A percentile compares a stretch with the other conserved stretches of the same genome.
These are phyloP conservation scores for Sycophila sp. DNA, from an alignment of 1,140 invertebrate genomes.

Conservation along the genomic window DNA sequence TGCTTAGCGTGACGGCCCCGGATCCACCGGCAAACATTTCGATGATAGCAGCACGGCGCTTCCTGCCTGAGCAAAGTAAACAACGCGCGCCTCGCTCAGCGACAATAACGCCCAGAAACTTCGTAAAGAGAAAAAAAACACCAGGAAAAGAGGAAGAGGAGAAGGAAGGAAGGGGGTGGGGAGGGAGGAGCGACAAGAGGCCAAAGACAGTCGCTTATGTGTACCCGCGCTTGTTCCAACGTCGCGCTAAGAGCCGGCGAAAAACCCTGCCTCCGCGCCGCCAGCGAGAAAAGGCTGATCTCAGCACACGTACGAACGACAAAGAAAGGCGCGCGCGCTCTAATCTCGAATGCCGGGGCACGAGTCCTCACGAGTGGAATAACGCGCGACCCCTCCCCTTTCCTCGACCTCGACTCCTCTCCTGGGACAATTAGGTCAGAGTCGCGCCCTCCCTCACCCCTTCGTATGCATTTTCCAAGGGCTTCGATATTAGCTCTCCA, in stretches of 20 bases:
- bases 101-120: background rate
- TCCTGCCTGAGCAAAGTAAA: no score
- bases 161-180: no score
- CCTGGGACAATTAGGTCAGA: slow-evolving; percentile 52
- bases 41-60: no score
- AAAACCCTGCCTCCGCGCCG: no score
- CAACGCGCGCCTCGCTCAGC: no score
- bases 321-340: slow-evolving; percentile 31
- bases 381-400: slow-evolving; percentile 34
- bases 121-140: background rate
- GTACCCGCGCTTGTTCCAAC: slow-evolving; percentile 8
- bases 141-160: no score
- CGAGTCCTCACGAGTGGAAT: slow-evolving; percentile 44
- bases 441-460: background rate
- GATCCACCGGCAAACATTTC: no score
- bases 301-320: slow-evolving; percentile 14
- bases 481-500: slow-evolving; percentile 38
- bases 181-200: no score
- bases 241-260: slow-evolving; percentile 7
- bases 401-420: slow-evolving; percentile 35
- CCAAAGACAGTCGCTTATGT: no score
- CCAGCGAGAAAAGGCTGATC: slow-evolving; percentile 23
- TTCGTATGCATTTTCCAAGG: slow-evolving; percentile 51
- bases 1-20: no score
- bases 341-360: slow-evolving; percentile 52